Base-by-base conservation (phyloP, 1,140 invertebrate species). In the Stegodyphus dumicola region DNA sequence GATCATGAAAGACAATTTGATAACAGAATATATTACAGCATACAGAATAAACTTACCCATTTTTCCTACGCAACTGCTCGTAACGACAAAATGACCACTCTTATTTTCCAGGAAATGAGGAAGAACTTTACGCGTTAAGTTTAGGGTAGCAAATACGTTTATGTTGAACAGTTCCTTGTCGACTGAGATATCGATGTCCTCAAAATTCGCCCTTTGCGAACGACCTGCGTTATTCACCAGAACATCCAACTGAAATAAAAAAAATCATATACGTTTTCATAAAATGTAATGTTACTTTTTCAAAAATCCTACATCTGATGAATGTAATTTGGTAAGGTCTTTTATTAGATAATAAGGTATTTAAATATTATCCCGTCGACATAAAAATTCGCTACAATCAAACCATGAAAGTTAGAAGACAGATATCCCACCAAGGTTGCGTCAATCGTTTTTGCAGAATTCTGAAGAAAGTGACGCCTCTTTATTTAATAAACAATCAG, bases 161-260 rank as follows among this genome's bases (percentile, higher is more conserved):
- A 97, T 88, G 33, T 97, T 93, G 89, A 97, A 95, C 87, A 96
- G 90, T 80, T 95, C 93, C 78, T 92, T 92, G 89, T 98, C 95
- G 0, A 97, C 95, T 74, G 92, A 89, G 1, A 96, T 70, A 3
- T 95, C 93, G 85, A 95, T 96, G 4, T 95, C 91, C 85, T 94
- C 93, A 94, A 95, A 97, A 51, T 89, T 86, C 5, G 95, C 95
- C 87, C 95, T 90, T 91, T 97, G 96, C 53, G 94, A 94, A 87
- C 95, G 90, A 6, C 95, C 95, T 15, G 95, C 95, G 91, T 96
- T 96, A 89, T 95, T 95, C 0, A 96, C 92, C 48, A 96, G 91
- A 85, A 96, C 93, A 90, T 96, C 94, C 10, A 96, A 89, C 93
- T 94, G 5, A 60, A 9, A 60, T 9, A 60, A 60, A 1, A 15